phyloP scores from a whole-genome alignment of 2,113 vertebrate species.

The Arizona elegans region DNA sequence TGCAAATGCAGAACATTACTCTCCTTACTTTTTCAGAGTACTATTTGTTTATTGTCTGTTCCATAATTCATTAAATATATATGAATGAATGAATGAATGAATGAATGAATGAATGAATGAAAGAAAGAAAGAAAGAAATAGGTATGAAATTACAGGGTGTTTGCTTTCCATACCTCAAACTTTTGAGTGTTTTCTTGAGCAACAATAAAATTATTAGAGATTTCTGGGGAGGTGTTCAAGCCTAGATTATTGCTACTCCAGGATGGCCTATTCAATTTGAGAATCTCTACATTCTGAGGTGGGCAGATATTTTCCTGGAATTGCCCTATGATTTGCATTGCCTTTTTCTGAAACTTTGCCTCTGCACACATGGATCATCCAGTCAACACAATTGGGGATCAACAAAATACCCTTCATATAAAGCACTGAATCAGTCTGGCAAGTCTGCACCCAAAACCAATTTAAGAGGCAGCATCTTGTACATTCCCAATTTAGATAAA shows the following conservation, averaged over 20 bases:
- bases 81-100: neutral
- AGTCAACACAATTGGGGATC: neutral
- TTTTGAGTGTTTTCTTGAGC: neutral
- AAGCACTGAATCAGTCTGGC: neutral
- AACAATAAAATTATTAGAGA: neutral
- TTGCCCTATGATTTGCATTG: neutral
- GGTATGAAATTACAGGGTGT: neutral
- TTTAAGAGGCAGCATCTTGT: neutral
- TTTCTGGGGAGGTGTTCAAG: neutral
- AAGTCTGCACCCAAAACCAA: neutral
- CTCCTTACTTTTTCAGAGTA: neutral
- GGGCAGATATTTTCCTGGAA: neutral
- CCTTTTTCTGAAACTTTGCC: neutral
- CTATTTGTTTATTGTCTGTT: neutral
- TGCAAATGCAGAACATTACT: neutral
- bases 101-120: neutral
- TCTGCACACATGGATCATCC: neutral
- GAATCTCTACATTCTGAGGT: neutral
- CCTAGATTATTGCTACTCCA: neutral
- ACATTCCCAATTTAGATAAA: neutral
- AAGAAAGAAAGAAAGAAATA: neutral
- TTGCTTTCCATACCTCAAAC: neutral
- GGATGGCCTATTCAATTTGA: neutral
- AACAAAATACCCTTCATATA: neutral
- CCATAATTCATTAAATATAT: neutral